These are phyloP conservation scores for Orestias chungarensis DNA, from an alignment of 2,797 vertebrate genomes.

Conservation along the genomic window DNA sequence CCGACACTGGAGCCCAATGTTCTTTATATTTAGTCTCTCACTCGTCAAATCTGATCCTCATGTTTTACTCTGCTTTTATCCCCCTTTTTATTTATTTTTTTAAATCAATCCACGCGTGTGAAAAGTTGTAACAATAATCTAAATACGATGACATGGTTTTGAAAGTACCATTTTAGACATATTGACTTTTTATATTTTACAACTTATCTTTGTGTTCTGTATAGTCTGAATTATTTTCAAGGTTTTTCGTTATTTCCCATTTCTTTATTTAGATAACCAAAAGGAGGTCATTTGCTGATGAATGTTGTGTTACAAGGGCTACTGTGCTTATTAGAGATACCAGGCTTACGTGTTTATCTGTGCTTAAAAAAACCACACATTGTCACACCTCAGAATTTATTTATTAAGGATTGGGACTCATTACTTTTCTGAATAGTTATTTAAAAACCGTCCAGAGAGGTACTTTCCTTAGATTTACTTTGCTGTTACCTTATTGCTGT, in stretches of 20 bases:
- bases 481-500: constrained; percentile 1
- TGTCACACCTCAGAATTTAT: constrained; percentile 29
- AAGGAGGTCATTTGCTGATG: constrained; percentile 32
- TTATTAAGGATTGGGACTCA: constrained; percentile 21
- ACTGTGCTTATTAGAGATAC: constrained; percentile 48
- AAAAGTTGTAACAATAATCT: constrained; percentile 71
- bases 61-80: constrained; percentile 24
- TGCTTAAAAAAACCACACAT: constrained; percentile 9
- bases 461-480: constrained; percentile 8
- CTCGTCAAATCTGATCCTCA: constrained; percentile 18
- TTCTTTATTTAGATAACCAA: constrained; percentile 28
- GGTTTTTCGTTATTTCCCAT: constrained; percentile 43
- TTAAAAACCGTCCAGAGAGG: constrained; percentile 16
- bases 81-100: constrained; percentile 29
- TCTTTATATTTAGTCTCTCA: constrained; percentile 11
- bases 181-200: constrained; percentile 45
- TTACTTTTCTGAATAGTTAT: constrained; percentile 24
- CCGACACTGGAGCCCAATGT: constrained; percentile 52
- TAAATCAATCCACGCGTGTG: constrained; percentile 45
- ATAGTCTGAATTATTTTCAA: constrained; percentile 48
- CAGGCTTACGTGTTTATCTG: constrained; percentile 2
- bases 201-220: constrained; percentile 46
- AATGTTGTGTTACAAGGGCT: constrained; percentile 68
- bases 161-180: constrained; percentile 49
- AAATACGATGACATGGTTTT: constrained; percentile 61